These are phyloP conservation scores for Mesopsocus fuscifrons DNA, from an alignment of 2,888 invertebrate genomes.

Conservation along the genomic window DNA sequence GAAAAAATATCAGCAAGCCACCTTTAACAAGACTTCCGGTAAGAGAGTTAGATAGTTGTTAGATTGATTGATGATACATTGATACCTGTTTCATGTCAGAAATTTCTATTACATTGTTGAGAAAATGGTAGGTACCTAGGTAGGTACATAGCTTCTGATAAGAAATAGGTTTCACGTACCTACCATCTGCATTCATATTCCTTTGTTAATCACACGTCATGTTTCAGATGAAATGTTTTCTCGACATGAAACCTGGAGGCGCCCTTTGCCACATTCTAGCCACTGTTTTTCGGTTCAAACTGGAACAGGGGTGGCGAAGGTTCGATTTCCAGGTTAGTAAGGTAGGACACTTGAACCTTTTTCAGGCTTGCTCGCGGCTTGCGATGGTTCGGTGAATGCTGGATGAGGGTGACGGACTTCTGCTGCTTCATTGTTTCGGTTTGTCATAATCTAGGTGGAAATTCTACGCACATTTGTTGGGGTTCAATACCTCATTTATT, in stretches of 20 bases:
- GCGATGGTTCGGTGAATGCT: background rate
- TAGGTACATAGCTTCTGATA: no score
- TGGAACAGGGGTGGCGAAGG: conserved; percentile 88
- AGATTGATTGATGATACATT: no score
- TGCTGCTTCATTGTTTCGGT: no score
- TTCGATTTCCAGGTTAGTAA: conserved; percentile 80
- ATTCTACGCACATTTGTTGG: no score
- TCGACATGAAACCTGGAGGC: conserved; percentile 89
- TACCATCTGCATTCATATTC: no score
- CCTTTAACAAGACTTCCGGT: conserved; percentile 74
- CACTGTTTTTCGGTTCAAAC: conserved; percentile 87
- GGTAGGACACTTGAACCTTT: conserved; percentile 29
- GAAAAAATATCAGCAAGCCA: conserved; percentile 81
- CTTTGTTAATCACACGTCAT: no score
- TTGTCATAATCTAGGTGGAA: no score
- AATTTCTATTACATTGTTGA: no score
- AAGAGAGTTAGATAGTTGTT: no score
- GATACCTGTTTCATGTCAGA: no score
- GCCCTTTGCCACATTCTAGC: conserved; percentile 83
- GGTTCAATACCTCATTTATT: no score
- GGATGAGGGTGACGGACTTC: background rate
- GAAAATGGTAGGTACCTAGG: background rate
- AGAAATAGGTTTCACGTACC: no score
- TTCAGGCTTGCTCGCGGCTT: conserved; percentile 7
- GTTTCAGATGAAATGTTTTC: conserved; percentile 76